A percentile compares a stretch with the other conserved stretches of the same genome.
Conservation (phyloP, 2,797 vertebrate genomes). For the Triplophysa bombifrons region DNA sequence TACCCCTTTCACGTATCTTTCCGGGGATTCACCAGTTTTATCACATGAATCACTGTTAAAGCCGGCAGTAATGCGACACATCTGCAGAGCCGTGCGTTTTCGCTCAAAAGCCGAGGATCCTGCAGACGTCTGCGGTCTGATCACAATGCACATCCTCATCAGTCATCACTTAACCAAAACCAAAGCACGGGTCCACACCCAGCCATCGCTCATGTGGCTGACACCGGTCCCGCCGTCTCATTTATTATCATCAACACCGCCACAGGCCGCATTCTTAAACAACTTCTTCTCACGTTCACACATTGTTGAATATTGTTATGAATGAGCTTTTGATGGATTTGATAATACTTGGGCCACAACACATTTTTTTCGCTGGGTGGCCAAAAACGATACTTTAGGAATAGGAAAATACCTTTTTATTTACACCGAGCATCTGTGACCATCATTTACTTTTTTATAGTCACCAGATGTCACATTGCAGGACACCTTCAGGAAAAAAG, state of each 20-base stretch:
- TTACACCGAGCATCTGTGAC: no score
- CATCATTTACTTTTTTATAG: no score
- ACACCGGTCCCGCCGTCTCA: constrained; percentile 6
- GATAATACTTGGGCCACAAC: not conserved
- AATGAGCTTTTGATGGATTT: constrained; percentile 9
- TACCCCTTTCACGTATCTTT: not conserved
- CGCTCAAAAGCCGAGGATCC: not conserved
- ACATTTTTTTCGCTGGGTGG: not conserved
- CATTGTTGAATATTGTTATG: constrained; percentile 21
- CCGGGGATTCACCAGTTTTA: not conserved
- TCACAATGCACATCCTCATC: constrained; percentile 42
- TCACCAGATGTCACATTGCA: no score
- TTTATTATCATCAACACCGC: constrained; percentile 39
- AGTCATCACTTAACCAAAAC: constrained; percentile 22
- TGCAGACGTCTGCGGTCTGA: constrained; percentile 39
- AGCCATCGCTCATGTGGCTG: constrained; percentile 14
- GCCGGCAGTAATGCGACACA: constrained; percentile 18
- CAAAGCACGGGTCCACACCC: constrained; percentile 1
- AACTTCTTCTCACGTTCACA: constrained; percentile 14
- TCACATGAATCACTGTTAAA: constrained; percentile 38
- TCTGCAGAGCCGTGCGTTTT: constrained; percentile 28
- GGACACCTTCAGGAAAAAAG: no score
- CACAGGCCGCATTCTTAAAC: constrained; percentile 11
- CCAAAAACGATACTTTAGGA: not conserved
- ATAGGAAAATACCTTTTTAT: not conserved